Evolutionary conservation across 2,113 vertebrate genomes (phyloP).

Genomic region (Nycticorax nycticorax): DNA sequence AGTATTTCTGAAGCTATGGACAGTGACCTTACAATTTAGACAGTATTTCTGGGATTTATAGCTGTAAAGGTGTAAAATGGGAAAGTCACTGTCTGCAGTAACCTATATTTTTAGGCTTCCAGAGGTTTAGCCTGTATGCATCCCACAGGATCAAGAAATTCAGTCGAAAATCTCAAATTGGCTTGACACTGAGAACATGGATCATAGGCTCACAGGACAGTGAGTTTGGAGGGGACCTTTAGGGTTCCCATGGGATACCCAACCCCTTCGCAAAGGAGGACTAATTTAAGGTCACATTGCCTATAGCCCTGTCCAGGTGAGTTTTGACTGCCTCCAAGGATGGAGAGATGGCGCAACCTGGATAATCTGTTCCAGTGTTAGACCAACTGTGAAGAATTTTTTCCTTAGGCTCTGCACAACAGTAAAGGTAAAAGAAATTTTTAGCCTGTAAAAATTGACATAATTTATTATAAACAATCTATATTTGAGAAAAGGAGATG

Average conservation of each 20-base stretch:
- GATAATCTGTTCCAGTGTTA: not conserved
- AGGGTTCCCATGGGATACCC: not conserved
- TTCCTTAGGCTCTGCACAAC: not conserved
- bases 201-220: not conserved
- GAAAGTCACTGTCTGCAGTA: not conserved
- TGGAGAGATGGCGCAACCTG: not conserved
- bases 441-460: not conserved
- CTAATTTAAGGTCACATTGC: not conserved
- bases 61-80: not conserved
- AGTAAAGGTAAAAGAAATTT: not conserved
- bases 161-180: not conserved
- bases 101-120: not conserved
- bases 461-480: not conserved
- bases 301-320: not conserved
- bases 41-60: not conserved
- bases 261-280: not conserved
- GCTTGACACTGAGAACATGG: not conserved
- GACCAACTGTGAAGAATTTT: not conserved
- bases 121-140: not conserved
- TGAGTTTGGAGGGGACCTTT: not conserved
- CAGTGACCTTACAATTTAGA: not conserved
- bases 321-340: not conserved
- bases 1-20: not conserved
- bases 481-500: not conserved
- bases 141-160: not conserved